Evolutionary conservation across 2,113 vertebrate genomes (phyloP).

Genomic region (Mungos mungo): DNA sequence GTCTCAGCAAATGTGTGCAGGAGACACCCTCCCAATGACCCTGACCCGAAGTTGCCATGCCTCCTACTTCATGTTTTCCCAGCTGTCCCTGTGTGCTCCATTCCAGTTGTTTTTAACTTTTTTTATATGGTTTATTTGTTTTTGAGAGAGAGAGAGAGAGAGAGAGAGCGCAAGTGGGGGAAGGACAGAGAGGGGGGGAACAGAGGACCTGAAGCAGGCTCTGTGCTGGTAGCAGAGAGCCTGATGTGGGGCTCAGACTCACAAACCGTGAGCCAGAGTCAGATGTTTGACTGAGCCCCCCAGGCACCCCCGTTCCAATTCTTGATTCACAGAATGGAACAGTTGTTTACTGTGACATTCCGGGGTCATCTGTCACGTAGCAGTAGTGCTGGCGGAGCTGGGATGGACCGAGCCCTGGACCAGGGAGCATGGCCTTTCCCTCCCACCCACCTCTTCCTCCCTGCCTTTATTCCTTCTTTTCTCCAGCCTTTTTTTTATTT

Average conservation of each 20-base stretch:
- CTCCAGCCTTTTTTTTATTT: not conserved
- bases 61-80: not conserved
- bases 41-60: not conserved
- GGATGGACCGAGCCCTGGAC: not conserved
- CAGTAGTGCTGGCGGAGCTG: not conserved
- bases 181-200: no score
- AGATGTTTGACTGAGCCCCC: no score
- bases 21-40: not conserved
- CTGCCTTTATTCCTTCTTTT: not conserved
- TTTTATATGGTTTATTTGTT: no score
- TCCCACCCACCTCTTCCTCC: no score
- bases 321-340: not conserved
- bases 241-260: no score
- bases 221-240: no score
- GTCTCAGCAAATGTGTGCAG: not conserved
- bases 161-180: no score
- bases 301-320: not conserved
- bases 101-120: not conserved
- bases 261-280: no score
- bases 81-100: not conserved
- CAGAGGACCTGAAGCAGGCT: no score
- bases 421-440: no score
- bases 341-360: fast-evolving
- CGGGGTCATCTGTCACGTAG: fast-evolving
- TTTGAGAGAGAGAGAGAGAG: no score